Base-by-base conservation (phyloP, 2,113 vertebrate genomes). In the Dasyurus viverrinus region DNA sequence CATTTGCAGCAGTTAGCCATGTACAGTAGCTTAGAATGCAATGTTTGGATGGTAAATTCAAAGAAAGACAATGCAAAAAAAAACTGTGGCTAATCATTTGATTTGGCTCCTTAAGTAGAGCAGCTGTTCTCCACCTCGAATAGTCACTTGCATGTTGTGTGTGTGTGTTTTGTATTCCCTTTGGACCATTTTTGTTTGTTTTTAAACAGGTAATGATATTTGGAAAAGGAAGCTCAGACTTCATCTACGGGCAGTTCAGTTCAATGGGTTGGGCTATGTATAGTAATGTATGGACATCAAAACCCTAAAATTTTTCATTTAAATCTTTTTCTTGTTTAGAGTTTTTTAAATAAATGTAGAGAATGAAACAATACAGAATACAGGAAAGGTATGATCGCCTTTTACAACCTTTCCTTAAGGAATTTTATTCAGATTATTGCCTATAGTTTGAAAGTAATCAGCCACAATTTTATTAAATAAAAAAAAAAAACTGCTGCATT, bases 171-270 rank as follows among this genome's bases (percentile, higher is more conserved):
- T 47, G 47, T 47, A 47, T 94, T 90, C 47, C 48, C 94, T n/a
- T 94, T 52, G 2, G 24, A 84, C 16, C 9, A 55, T 84, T 84
- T 84, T 42, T 19, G 30, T 68, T 76, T 76, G 19, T 42, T 84
- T 84, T 95, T 93, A 12, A 95, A 54, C 53, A 95, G 93, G 94
- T 96, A 95, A 50, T 92, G 53, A 90, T 95, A 36, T 92, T 97
- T 91, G 91, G 26, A 91, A 55, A 93, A 94, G 93, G 53, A 93
- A 57, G 14, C 93, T 11, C 30, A 47, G 94, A 48, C 4, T 68
- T 48, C 60, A 30, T 46, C 46, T 27, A 90, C 93, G 89, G 53
- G 53, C 27, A 91, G 89, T 54, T 50, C 36, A 91, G 50, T n/a
- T 90, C 57, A 54, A 55, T 90, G 89, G 89, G 25, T 90, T 90